phyloP scores from a whole-genome alignment of 2,888 invertebrate genomes.

The Clepsis dumicolana region DNA sequence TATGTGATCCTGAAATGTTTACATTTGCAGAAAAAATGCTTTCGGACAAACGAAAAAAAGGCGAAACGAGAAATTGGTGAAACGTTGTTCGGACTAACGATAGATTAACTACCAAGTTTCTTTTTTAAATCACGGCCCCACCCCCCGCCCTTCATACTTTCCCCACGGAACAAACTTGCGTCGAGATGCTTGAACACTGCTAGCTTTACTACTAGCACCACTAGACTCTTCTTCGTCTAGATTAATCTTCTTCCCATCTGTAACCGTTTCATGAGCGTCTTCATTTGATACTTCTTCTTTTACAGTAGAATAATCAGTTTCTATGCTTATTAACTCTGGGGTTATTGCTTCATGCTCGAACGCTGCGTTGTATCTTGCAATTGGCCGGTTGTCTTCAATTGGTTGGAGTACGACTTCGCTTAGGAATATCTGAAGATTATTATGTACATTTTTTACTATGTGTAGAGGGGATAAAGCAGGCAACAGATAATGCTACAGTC shows the following conservation, averaged over 20 bases:
- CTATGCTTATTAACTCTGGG: not conserved
- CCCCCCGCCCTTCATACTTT: not conserved
- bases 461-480: no score
- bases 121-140: not conserved
- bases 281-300: not conserved
- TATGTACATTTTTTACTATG: not conserved
- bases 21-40: no score
- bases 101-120: no score
- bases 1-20: no score
- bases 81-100: no score
- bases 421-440: not conserved
- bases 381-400: not conserved
- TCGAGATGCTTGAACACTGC: not conserved
- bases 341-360: not conserved
- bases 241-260: not conserved
- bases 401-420: not conserved
- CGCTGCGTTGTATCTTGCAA: not conserved
- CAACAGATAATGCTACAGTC: no score
- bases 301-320: not conserved
- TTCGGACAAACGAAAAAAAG: no score
- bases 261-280: not conserved
- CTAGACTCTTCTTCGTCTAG: not conserved
- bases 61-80: no score
- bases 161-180: not conserved
- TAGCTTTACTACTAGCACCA: not conserved